Base-by-base conservation (phyloP, 1,140 invertebrate species). In the Drosophila virilis region DNA sequence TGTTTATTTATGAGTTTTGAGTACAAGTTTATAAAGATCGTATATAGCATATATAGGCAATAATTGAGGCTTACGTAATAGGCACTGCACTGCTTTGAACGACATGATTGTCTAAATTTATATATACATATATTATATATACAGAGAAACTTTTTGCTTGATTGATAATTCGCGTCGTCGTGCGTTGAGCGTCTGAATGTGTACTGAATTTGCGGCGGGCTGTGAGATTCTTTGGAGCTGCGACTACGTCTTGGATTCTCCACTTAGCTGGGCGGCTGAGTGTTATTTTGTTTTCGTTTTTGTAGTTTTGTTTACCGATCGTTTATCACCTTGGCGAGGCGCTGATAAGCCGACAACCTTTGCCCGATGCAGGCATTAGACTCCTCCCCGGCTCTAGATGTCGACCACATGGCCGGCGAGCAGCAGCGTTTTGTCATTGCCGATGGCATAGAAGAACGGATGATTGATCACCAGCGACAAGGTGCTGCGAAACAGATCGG, bases 61-160 rank as follows among this genome's bases (percentile, higher is more conserved):
- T 78, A 78, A 88, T 85, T 85, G 64, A 40, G 38, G 68, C 83
- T 86, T 86, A 86, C 83, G 83, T 86, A 86, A 86, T 78, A 86
- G 79, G 69, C 79, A 79, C 28, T 65, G 60, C 60, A 77, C 40
- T 33, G 55, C 51, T 54, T 51, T 77, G 74, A 74, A 64, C 74
- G 78, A 62, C 83, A 82, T 82, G 83, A 67, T 88, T 58, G 35
- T 35, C 52, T 37, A 4, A 67, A 72, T 67, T 62, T 37, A 46
- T 65, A 40, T 59, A 38, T 62, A 42, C 32, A 32, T 33, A 35
- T 59, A 69, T 67, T 45, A 17, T 22, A 13, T 51, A 42, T 70
- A 33, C 1, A 40, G 8, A 37, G 66, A 13, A 10, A 12, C 15
- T n/a, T 70, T 55, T 54, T 38, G 15, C 51, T 74, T 69, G 52